Conservation (phyloP, 2,888 invertebrate species). For the Drosophila formosana region DNA sequence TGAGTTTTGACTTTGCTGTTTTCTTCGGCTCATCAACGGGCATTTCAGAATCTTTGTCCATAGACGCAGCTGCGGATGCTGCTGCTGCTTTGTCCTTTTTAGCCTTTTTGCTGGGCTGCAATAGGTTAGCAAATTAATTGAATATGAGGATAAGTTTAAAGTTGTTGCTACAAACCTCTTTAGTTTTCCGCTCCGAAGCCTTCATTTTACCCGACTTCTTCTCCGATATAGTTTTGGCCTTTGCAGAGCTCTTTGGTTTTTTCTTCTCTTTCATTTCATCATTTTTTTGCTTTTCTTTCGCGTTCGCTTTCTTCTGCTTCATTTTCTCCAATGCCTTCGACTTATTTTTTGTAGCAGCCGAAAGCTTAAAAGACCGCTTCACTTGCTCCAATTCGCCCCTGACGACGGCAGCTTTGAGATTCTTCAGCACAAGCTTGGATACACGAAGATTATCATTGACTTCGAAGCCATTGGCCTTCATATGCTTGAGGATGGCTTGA, state of each 20-base stretch:
- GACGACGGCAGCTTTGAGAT: conserved; percentile 5
- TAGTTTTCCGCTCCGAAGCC: conserved; percentile 9
- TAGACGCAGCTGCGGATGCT: neutral
- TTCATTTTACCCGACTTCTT: neutral
- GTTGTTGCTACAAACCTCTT: conserved; percentile 1
- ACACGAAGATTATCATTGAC: neutral
- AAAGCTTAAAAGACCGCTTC: conserved; percentile 18
- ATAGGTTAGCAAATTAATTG: neutral
- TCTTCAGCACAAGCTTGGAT: neutral
- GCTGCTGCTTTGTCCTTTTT: conserved; percentile 4
- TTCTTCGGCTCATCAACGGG: neutral
- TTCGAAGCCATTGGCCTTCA: conserved; percentile 2
- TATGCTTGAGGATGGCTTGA: conserved; percentile 10
- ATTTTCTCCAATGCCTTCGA: conserved; percentile 7
- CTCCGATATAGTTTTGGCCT: neutral
- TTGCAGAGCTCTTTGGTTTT: neutral
- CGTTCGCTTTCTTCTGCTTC: neutral
- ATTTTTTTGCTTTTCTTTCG: neutral
- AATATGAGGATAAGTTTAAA: neutral
- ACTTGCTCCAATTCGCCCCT: neutral
- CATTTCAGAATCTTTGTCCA: neutral
- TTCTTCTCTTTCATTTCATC: neutral
- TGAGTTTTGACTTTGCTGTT: neutral
- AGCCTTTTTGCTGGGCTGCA: conserved; percentile 7
- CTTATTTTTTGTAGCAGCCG: neutral